Conservation (phyloP, 2,113 vertebrate species). For the Oncorhynchus clarkii region DNA sequence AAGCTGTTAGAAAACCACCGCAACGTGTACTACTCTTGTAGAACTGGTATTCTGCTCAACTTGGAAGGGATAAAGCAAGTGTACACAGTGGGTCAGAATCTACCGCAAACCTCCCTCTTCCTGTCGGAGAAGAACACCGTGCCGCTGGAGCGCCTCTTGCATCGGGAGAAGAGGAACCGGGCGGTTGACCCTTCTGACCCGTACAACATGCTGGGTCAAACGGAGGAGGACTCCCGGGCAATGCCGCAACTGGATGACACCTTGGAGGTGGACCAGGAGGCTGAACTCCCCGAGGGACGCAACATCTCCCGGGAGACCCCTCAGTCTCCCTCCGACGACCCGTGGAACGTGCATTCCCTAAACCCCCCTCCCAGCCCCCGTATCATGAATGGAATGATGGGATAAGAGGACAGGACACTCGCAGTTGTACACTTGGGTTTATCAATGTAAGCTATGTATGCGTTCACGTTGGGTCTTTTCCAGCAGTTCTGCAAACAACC, state of each 20-base stretch:
- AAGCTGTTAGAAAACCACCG: slow-evolving; percentile 87
- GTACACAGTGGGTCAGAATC: slow-evolving; percentile 76
- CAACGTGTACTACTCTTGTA: slow-evolving; percentile 86
- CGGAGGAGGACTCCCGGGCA: slow-evolving; percentile 77
- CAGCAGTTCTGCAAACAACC: slow-evolving; percentile 50
- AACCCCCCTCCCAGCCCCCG: slow-evolving; percentile 67
- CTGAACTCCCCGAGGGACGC: slow-evolving; percentile 56
- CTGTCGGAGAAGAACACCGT: slow-evolving; percentile 82
- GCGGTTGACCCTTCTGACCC: slow-evolving; percentile 67
- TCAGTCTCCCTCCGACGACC: slow-evolving; percentile 73
- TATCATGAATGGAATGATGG: slow-evolving; percentile 48
- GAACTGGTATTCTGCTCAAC: slow-evolving; percentile 83
- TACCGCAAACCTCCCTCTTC: slow-evolving; percentile 85
- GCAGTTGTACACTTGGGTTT: background rate
- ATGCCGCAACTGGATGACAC: slow-evolving; percentile 61
- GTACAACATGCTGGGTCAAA: slow-evolving; percentile 48
- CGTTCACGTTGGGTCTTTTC: slow-evolving; percentile 30
- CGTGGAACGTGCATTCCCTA: slow-evolving; percentile 71
- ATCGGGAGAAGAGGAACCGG: slow-evolving; percentile 81
- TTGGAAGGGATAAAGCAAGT: slow-evolving; percentile 82
- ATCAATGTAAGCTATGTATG: background rate
- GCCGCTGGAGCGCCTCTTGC: slow-evolving; percentile 81
- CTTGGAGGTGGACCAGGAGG: slow-evolving; percentile 56
- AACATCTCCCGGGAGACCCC: slow-evolving; percentile 69
- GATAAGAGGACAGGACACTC: slow-evolving; percentile 31